A percentile compares a stretch with the other conserved stretches of the same genome.
Evolutionary conservation across 2,797 vertebrate species (phyloP).

Genomic region (Crocodylus rhombifer): DNA sequence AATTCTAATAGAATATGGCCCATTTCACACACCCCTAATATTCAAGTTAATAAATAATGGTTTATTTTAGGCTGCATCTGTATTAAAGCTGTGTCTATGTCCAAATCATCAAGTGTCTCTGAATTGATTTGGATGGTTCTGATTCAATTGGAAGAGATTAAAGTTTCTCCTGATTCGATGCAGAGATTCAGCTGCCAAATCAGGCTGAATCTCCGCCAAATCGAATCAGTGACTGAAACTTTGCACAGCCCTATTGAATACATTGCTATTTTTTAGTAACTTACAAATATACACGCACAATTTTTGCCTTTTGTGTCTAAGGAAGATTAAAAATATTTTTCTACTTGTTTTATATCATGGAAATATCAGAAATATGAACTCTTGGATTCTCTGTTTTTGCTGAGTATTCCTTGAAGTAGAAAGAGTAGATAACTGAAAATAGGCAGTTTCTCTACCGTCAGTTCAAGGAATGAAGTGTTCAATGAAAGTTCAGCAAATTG

Average conservation of each 20-base stretch:
- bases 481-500: neutral
- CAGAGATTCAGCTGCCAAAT: too few relatives aligned
- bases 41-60: too few relatives aligned
- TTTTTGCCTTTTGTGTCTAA: neutral
- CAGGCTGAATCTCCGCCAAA: too few relatives aligned
- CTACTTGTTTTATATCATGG: neutral
- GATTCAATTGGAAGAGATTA: too few relatives aligned
- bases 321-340: neutral
- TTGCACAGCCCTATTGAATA: neutral
- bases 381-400: neutral
- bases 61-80: too few relatives aligned
- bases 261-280: neutral
- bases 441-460: neutral
- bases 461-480: neutral
- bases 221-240: accelerated
- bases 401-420: neutral
- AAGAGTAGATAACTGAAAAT: neutral
- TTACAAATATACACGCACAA: accelerated
- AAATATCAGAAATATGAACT: neutral
- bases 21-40: too few relatives aligned
- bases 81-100: too few relatives aligned
- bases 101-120: too few relatives aligned
- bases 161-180: too few relatives aligned
- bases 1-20: too few relatives aligned
- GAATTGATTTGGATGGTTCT: too few relatives aligned